A percentile compares a stretch with the other conserved stretches of the same genome.
These are phyloP conservation scores for Zaprionus kolodkinae DNA, from an alignment of 1,140 invertebrate genomes.

Conservation along the genomic window DNA sequence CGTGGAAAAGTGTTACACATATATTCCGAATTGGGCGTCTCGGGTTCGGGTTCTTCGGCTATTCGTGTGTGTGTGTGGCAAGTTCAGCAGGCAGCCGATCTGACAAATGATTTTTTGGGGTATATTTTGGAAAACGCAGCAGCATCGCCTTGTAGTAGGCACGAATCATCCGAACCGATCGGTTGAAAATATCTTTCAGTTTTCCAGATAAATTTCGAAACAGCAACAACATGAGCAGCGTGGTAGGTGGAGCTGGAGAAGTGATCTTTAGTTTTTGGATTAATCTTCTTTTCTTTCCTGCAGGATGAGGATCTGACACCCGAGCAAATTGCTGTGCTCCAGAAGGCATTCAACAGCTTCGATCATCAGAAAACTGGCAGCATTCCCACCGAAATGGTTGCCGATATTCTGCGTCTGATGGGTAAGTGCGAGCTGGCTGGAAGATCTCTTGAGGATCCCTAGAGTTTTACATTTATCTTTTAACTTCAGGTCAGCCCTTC, in stretches of 20 bases:
- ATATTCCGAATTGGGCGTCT: slow-evolving; percentile 52
- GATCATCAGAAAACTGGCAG: slow-evolving; percentile 96
- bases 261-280: background rate
- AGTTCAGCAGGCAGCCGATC: slow-evolving; percentile 64
- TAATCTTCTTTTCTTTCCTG: slow-evolving; percentile 1
- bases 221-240: slow-evolving; percentile 73
- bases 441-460: background rate
- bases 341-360: slow-evolving; percentile 98
- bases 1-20: slow-evolving; percentile 74
- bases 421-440: slow-evolving; percentile 85
- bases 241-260: slow-evolving; percentile 43
- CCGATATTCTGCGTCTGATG: slow-evolving; percentile 96
- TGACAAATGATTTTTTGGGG: slow-evolving; percentile 55
- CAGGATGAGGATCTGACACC: slow-evolving; percentile 88
- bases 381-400: slow-evolving; percentile 97
- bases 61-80: slow-evolving; percentile 49
- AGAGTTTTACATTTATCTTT: background rate
- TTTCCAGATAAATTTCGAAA: slow-evolving; percentile 39
- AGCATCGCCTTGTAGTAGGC: slow-evolving; percentile 67
- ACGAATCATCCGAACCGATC: slow-evolving; percentile 72
- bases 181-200: slow-evolving; percentile 59
- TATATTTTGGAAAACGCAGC: slow-evolving; percentile 81
- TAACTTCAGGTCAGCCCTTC: slow-evolving; percentile 89
- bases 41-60: slow-evolving; percentile 39
- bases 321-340: slow-evolving; percentile 90